Evolutionary conservation across 2,113 vertebrate species (phyloP).

Genomic region (Melanerpes formicivorus): DNA sequence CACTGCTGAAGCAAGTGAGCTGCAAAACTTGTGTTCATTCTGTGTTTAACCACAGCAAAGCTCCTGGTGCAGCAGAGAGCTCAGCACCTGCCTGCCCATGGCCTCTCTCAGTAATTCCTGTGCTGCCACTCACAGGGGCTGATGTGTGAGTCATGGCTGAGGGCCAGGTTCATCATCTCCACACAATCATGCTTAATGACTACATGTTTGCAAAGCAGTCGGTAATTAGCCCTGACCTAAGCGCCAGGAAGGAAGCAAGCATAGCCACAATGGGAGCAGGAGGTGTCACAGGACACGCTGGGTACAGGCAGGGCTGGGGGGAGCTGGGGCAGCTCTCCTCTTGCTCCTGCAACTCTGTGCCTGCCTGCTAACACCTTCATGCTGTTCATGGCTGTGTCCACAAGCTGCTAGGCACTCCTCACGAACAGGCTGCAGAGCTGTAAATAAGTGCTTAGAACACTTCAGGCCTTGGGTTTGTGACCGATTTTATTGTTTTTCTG

Average conservation of each 20-base stretch:
- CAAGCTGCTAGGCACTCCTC: neutral
- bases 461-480: neutral
- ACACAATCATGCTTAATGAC: neutral
- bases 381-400: neutral
- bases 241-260: neutral
- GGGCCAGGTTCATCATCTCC: neutral
- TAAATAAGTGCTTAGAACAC: rapidly evolving
- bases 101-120: neutral
- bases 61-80: neutral
- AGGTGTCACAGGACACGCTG: neutral
- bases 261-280: neutral
- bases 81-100: neutral
- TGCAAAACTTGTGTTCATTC: neutral
- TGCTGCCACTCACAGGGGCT: neutral
- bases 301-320: rapidly evolving
- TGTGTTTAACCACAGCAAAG: neutral
- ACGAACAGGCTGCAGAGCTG: neutral
- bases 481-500: neutral
- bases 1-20: neutral
- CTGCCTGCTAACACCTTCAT: neutral
- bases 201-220: neutral
- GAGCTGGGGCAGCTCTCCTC: neutral
- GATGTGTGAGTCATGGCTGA: neutral
- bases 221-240: neutral
- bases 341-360: rapidly evolving